These are phyloP conservation scores for Parelbella ahira DNA, from an alignment of 2,888 invertebrate species.

Conservation along the genomic window DNA sequence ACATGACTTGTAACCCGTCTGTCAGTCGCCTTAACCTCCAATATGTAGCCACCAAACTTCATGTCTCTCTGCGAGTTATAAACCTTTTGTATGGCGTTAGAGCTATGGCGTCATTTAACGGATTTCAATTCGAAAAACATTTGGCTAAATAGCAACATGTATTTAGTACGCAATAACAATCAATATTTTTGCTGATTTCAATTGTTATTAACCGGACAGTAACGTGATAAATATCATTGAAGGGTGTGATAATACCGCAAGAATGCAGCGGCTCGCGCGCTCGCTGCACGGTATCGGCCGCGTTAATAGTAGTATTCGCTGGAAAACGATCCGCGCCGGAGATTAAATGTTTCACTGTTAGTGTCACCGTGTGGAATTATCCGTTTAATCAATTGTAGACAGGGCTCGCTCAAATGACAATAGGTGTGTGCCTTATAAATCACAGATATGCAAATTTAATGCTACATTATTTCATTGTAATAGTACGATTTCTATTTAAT, in stretches of 20 bases:
- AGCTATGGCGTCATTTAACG: no score
- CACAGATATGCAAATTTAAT: slow-evolving; percentile 1
- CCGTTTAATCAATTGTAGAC: not conserved
- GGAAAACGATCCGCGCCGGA: slow-evolving; percentile 8
- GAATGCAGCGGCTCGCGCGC: slow-evolving; percentile 1
- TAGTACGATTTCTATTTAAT: not conserved
- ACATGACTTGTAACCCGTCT: no score
- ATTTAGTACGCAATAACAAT: no score
- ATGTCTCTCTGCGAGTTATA: no score
- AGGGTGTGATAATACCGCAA: slow-evolving; percentile 2
- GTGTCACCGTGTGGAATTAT: slow-evolving; percentile 16
- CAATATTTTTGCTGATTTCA: no score
- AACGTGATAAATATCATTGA: not conserved
- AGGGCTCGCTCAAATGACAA: slow-evolving; percentile 4
- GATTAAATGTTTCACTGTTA: slow-evolving; percentile 19
- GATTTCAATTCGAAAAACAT: no score
- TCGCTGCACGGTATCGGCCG: slow-evolving; percentile 2
- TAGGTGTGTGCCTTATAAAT: slow-evolving; percentile 3
- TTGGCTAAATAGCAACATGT: no score
- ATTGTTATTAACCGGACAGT: no score
- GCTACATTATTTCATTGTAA: slow-evolving; percentile 4
- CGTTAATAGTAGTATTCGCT: slow-evolving; percentile 7
- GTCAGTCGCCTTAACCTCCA: no score
- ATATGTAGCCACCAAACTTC: no score
- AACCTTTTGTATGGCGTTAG: no score